Evolutionary conservation across 2,113 vertebrate genomes (phyloP), one percentile per base, ranked within the genome.

Genomic region (Empidonax traillii): DNA sequence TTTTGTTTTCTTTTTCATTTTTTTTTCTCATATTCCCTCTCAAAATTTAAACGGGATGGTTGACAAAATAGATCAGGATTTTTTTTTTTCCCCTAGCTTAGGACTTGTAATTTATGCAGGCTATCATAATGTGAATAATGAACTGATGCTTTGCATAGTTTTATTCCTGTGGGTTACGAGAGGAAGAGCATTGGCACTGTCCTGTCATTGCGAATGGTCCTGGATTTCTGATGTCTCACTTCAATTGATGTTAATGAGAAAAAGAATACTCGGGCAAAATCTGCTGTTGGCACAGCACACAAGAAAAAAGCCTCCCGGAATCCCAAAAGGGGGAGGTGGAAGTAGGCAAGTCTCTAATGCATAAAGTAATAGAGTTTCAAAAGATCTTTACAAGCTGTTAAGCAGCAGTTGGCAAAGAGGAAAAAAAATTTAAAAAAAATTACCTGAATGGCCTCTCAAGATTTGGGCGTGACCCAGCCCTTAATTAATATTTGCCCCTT

Each of bases 201-300:
- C 93, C 94, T 97, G 96, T 96, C 95, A 95, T 58, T 92, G 94
- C 92, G 96, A 96, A 93, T 89, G 92, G 93, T 87, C 92, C 94
- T 95, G 76, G 67, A 95, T 94, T 96, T 91, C 90, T 97, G 95
- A 97, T 21, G 46, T 97, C 96, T 97, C 95, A 93, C 94, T 97
- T 96, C 92, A 84, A 76, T 47, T 94, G 94, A 96, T 93, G 93
- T 89, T 95, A 97, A 97, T 95, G 93, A 96, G 97, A 65, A 89
- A 95, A 95, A 94, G 85, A 90, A 94, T 69, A 73, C 94, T 89
- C 85, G 4, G 90, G 90, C 86, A 96, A 95, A 97, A 90, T 76
- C 83, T 90, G 93, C 94, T 96, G 90, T 94, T 96, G 96, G 96
- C 96, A 96, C 83, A 93, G 92, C 86, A 78, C 9, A 81, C 88